phyloP scores from a whole-genome alignment of 2,113 vertebrate genomes.

The Neomonachus schauinslandi region DNA sequence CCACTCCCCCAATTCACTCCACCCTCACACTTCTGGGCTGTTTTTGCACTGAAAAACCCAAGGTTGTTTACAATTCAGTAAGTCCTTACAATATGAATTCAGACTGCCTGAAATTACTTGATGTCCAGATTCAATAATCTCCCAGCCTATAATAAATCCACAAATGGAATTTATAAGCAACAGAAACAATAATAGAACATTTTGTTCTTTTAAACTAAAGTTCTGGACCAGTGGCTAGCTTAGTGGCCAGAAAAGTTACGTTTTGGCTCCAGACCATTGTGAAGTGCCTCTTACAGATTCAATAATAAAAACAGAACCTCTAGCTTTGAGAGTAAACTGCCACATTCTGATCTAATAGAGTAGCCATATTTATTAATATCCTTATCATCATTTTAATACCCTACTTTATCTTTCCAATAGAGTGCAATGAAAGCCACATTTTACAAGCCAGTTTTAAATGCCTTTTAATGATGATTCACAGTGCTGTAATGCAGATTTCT shows the following conservation, averaged over 20 bases:
- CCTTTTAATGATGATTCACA: slow-evolving; percentile 82
- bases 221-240: slow-evolving; percentile 16
- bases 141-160: not conserved
- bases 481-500: slow-evolving; percentile 76
- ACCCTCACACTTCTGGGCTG: not conserved
- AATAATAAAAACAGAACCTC: slow-evolving; percentile 31
- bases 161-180: slow-evolving; percentile 46
- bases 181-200: not conserved
- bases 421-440: slow-evolving; percentile 62
- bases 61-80: not conserved
- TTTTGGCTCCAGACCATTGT: not conserved
- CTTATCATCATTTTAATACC: slow-evolving; percentile 81
- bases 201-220: slow-evolving; percentile 39
- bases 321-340: not conserved
- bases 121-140: not conserved
- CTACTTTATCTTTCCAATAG: slow-evolving; percentile 79
- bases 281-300: not conserved
- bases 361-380: slow-evolving; percentile 83
- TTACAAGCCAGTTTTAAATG: slow-evolving; percentile 80
- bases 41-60: not conserved
- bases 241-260: not conserved
- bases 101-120: slow-evolving; percentile 47
- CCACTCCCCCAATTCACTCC: fast-evolving
- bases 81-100: slow-evolving; percentile 33
- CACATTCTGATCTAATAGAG: slow-evolving; percentile 78